phyloP scores from a whole-genome alignment of 2,797 vertebrate species.

The Gouania willdenowi region DNA sequence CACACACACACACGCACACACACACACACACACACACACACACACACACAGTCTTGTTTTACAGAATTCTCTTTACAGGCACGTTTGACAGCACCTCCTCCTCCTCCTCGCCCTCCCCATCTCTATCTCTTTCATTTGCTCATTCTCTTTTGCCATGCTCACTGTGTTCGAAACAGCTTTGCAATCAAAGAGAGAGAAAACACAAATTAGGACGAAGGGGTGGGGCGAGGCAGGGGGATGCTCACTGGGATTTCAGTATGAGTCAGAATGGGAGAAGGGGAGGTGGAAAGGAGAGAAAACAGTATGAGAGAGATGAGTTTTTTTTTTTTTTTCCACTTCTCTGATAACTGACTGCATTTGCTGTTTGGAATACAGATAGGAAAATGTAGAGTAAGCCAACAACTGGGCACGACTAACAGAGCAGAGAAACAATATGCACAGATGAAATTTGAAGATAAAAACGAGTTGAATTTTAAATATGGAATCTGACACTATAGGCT shows the following conservation, averaged over 20 bases:
- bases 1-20: no score
- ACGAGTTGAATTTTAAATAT: background rate
- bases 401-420: conserved; percentile 48
- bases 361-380: conserved; percentile 70
- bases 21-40: background rate
- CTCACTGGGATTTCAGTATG: conserved; percentile 76
- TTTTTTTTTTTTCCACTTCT: conserved; percentile 14
- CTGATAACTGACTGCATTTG: conserved; percentile 68
- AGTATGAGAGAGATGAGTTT: conserved; percentile 44
- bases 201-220: conserved; percentile 65
- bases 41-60: conserved; percentile 29
- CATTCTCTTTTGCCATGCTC: conserved; percentile 46
- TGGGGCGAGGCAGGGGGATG: conserved; percentile 24
- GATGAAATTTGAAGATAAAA: conserved; percentile 9
- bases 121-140: conserved; percentile 49
- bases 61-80: conserved; percentile 71
- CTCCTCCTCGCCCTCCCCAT: conserved; percentile 17
- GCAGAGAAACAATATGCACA: conserved; percentile 41
- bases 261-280: conserved; percentile 73
- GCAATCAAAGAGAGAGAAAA: conserved; percentile 75
- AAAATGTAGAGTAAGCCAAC: conserved; percentile 43
- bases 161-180: conserved; percentile 53
- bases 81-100: conserved; percentile 54
- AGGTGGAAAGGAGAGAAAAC: conserved; percentile 56
- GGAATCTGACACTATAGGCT: background rate